phyloP scores from a whole-genome alignment of 2,113 vertebrate species.

The Tragelaphus buxtoni region DNA sequence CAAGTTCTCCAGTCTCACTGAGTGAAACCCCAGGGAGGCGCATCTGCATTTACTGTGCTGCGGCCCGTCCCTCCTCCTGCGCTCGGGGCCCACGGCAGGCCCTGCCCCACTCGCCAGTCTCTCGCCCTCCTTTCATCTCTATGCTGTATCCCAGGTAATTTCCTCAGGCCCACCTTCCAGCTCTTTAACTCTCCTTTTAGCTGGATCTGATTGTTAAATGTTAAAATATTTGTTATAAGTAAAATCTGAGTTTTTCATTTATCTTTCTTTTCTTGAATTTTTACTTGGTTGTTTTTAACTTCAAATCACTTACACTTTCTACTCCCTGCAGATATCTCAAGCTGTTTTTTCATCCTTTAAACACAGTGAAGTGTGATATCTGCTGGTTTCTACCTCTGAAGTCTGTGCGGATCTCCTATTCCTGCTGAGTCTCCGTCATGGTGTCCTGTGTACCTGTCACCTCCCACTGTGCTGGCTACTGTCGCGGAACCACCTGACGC shows the following conservation, averaged over 20 bases:
- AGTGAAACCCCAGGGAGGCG: background rate
- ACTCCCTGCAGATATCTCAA: background rate
- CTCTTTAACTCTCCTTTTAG: background rate
- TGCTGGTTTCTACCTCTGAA: fast-evolving
- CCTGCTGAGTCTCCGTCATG: fast-evolving
- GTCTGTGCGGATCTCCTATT: fast-evolving
- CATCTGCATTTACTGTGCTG: fast-evolving
- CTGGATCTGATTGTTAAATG: background rate
- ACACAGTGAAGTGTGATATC: fast-evolving
- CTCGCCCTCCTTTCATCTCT: background rate
- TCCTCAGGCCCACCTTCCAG: background rate
- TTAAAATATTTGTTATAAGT: background rate
- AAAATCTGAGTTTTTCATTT: background rate
- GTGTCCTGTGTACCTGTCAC: fast-evolving
- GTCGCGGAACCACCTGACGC: background rate
- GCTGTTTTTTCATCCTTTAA: background rate
- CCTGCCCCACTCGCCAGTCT: fast-evolving
- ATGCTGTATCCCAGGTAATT: background rate
- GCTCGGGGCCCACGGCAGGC: fast-evolving
- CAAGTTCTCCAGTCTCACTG: background rate
- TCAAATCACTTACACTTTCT: background rate
- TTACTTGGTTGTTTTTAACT: background rate
- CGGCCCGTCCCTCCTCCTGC: fast-evolving
- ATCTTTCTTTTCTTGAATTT: background rate
- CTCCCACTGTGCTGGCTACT: background rate